phyloP scores from a whole-genome alignment of 2,797 vertebrate genomes.

The Macrochelys suwanniensis region DNA sequence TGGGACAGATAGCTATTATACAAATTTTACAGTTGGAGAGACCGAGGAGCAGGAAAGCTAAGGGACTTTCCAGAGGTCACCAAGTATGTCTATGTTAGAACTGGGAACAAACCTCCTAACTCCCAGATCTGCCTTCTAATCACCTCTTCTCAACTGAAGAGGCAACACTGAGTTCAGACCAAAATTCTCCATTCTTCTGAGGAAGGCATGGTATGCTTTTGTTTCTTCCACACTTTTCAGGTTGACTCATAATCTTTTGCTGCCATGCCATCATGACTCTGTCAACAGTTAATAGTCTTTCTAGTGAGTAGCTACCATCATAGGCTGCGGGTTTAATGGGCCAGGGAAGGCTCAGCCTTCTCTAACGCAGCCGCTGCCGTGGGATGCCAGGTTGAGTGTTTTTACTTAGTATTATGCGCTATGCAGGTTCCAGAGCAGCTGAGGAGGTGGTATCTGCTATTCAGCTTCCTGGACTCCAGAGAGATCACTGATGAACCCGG shows the following conservation, averaged over 20 bases:
- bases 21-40: background rate
- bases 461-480: too few relatives aligned
- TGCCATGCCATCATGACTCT: background rate
- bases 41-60: background rate
- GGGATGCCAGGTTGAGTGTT: too few relatives aligned
- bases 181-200: background rate
- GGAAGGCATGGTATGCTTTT: background rate
- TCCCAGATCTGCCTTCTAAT: background rate
- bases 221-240: background rate
- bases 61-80: background rate
- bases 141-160: background rate
- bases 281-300: background rate
- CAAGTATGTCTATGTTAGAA: background rate
- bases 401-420: too few relatives aligned
- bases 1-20: background rate
- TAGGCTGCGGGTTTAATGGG: too few relatives aligned
- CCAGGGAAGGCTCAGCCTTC: too few relatives aligned
- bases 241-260: background rate
- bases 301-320: background rate
- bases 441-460: too few relatives aligned
- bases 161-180: conserved; percentile 1
- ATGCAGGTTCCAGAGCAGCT: too few relatives aligned
- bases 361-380: too few relatives aligned
- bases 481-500: too few relatives aligned
- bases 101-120: background rate